Percentiles rank a stretch among this genome's conserved stretches.
These are phyloP conservation scores for Habrosyne pyritoides DNA, from an alignment of 2,888 invertebrate genomes.

Conservation along the genomic window DNA sequence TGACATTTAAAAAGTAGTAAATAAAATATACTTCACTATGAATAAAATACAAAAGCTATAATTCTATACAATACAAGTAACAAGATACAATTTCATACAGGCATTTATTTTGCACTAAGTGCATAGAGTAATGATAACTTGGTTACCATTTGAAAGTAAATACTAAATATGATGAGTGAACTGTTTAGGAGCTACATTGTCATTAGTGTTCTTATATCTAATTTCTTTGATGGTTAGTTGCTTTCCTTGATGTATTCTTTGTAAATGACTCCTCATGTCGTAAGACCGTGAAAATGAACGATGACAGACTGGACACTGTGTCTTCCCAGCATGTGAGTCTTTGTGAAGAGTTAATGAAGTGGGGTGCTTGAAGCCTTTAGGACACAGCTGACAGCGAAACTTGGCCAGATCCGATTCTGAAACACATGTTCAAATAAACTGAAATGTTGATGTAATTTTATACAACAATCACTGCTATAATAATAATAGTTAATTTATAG, in stretches of 20 bases:
- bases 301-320: slow-evolving; percentile 85
- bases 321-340: slow-evolving; percentile 85
- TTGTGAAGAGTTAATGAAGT: slow-evolving; percentile 85
- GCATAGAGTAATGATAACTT: slow-evolving; percentile 40
- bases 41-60: slow-evolving; percentile 19
- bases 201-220: slow-evolving; percentile 73
- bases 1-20: slow-evolving; percentile 50
- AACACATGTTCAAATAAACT: slow-evolving; percentile 31
- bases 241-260: slow-evolving; percentile 84
- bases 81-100: slow-evolving; percentile 25
- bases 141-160: slow-evolving; percentile 35
- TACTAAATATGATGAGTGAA: slow-evolving; percentile 73
- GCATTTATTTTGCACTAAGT: slow-evolving; percentile 54
- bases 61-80: slow-evolving; percentile 8
- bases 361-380: slow-evolving; percentile 85
- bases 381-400: slow-evolving; percentile 85
- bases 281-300: slow-evolving; percentile 85
- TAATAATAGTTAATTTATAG: too few relatives aligned
- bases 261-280: slow-evolving; percentile 84
- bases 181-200: slow-evolving; percentile 65
- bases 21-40: slow-evolving; percentile 36
- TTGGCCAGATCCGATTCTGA: slow-evolving; percentile 82
- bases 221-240: slow-evolving; percentile 79
- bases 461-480: neutral
- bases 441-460: neutral